These are phyloP conservation scores for Triplophysa siluroides DNA, from an alignment of 2,113 vertebrate genomes.

Conservation along the genomic window DNA sequence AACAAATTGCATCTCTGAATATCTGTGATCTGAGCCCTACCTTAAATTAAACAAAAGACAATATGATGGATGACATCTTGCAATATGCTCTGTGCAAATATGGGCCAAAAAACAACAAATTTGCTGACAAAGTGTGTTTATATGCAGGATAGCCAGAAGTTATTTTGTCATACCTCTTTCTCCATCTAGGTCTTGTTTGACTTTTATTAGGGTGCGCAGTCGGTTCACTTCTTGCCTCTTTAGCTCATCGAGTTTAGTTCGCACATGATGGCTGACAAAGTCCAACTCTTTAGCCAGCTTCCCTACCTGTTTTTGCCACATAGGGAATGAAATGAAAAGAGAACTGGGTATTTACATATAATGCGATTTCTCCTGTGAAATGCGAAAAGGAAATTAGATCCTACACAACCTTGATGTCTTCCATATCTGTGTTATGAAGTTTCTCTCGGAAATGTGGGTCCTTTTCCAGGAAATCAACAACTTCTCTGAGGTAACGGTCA, in stretches of 20 bases:
- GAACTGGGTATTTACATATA: neutral
- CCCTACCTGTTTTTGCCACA: slow-evolving; percentile 77
- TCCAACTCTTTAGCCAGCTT: slow-evolving; percentile 91
- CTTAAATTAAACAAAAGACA: neutral
- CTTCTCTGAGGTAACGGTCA: slow-evolving; percentile 93
- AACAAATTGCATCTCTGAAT: neutral
- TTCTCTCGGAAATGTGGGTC: slow-evolving; percentile 93
- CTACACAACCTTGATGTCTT: slow-evolving; percentile 87
- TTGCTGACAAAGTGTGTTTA: neutral
- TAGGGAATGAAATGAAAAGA: neutral
- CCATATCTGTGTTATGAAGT: slow-evolving; percentile 88
- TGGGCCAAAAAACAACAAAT: neutral
- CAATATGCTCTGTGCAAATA: neutral
- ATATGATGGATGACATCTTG: neutral
- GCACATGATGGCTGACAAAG: slow-evolving; percentile 91
- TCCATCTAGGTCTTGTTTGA: slow-evolving; percentile 83
- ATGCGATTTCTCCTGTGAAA: neutral
- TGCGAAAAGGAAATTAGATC: slow-evolving; percentile 12
- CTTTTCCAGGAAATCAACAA: slow-evolving; percentile 92
- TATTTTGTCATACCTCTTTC: slow-evolving; percentile 67
- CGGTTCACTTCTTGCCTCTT: slow-evolving; percentile 92
- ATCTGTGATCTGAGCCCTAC: neutral
- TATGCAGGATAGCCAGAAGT: neutral
- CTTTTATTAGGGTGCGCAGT: slow-evolving; percentile 90
- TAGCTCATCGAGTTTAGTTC: slow-evolving; percentile 90